Evolutionary conservation across 1,140 invertebrate genomes (phyloP).

Genomic region (Drosophila pandora): DNA sequence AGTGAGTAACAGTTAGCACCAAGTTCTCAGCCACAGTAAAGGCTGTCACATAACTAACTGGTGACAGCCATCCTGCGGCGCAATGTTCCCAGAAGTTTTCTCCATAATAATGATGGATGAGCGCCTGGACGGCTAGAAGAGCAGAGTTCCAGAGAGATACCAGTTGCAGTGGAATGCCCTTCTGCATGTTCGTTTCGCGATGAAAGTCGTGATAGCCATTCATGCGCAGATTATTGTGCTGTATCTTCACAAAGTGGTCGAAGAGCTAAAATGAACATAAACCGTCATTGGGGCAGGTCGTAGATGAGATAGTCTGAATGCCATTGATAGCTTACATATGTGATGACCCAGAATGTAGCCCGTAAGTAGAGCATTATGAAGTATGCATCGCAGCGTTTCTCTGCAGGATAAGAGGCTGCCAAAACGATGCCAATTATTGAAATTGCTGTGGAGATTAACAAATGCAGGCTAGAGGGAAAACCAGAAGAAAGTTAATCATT

Average conservation of each 20-base stretch:
- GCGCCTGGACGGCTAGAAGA: conserved; percentile 86
- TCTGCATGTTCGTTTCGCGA: conserved; percentile 86
- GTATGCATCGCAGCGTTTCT: conserved; percentile 87
- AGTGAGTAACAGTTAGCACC: conserved; percentile 85
- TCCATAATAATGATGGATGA: conserved; percentile 87
- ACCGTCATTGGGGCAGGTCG: conserved; percentile 44
- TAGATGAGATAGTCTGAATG: not conserved
- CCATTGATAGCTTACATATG: conserved; percentile 84
- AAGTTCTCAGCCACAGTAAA: conserved; percentile 86
- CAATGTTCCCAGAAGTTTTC: conserved; percentile 86
- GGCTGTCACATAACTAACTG: conserved; percentile 86
- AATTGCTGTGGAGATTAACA: conserved; percentile 85
- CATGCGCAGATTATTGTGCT: conserved; percentile 86
- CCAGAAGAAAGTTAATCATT: not conserved
- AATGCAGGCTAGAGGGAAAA: conserved; percentile 77
- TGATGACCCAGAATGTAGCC: conserved; percentile 86
- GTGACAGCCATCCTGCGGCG: conserved; percentile 85
- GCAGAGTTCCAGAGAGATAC: conserved; percentile 87
- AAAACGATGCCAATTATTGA: conserved; percentile 86
- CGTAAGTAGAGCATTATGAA: conserved; percentile 88
- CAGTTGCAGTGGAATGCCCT: conserved; percentile 86
- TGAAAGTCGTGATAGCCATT: conserved; percentile 89
- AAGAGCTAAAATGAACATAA: conserved; percentile 83
- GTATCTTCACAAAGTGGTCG: conserved; percentile 86
- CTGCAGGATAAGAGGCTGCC: conserved; percentile 85